These are phyloP conservation scores for Falco berigora DNA, from an alignment of 2,797 vertebrate species.

Conservation along the genomic window DNA sequence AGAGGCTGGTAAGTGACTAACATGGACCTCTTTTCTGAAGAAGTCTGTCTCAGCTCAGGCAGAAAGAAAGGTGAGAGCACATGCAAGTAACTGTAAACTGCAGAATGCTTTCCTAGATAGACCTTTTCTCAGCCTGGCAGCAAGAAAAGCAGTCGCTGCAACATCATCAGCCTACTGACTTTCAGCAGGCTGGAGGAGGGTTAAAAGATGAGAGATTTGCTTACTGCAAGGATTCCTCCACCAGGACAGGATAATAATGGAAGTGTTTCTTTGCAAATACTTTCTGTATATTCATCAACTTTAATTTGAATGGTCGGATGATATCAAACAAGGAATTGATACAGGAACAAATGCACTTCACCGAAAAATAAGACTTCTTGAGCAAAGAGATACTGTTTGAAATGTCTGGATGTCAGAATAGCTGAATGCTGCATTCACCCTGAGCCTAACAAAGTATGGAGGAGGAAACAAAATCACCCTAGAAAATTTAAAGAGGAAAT, in stretches of 20 bases:
- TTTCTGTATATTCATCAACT: background rate
- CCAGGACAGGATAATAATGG: background rate
- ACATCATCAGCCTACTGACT: background rate
- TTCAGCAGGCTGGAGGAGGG: background rate
- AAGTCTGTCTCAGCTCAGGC: background rate
- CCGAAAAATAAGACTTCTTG: background rate
- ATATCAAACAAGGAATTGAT: background rate
- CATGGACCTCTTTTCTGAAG: background rate
- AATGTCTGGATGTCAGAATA: background rate
- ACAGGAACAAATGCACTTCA: background rate
- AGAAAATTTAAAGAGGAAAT: background rate
- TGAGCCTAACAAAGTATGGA: background rate
- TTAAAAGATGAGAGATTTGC: background rate
- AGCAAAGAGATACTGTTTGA: background rate
- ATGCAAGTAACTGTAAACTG: fast-evolving
- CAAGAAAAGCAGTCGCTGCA: background rate
- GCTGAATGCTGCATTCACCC: background rate
- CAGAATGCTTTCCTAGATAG: background rate
- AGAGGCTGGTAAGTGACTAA: background rate
- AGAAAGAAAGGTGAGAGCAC: background rate
- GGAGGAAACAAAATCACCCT: background rate
- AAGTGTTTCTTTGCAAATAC: background rate
- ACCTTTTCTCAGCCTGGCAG: background rate
- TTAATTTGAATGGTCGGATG: background rate
- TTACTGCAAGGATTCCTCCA: background rate